Evolutionary conservation across 2,888 invertebrate species (phyloP), one percentile per base, ranked within the genome.

Genomic region (Cantharis flavilabris): DNA sequence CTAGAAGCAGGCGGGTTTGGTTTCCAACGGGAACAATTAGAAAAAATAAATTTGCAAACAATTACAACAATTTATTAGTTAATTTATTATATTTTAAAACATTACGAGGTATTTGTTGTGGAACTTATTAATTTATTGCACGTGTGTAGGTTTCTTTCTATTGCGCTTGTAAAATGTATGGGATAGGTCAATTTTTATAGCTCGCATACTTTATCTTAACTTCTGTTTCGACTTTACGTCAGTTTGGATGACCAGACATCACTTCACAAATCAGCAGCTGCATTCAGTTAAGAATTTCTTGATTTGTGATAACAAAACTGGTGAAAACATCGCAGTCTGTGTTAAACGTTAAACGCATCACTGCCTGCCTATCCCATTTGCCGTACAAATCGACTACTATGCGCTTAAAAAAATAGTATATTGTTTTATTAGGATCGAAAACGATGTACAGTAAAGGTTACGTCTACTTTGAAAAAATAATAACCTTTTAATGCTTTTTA

Each of bases 191-290:
- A 28, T 76, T 72, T 76, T 69, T 71, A 62, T 72, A 63, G 49
- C 14, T 30, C 33, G 30, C n/a, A 20, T 62, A 26, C 28, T 72
- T 64, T 23, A 30, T 33, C 14, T 74, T 23, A 20, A 30, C 23
- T 75, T 71, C 20, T 75, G 65, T 71, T 71, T 75, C 65, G 70
- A 75, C 49, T 75, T 75, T 69, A 71, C 70, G 77, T 77, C 77
- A 74, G 49, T 75, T 72, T 30, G 69, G 72, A 75, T 76, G 76
- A 73, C 78, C 79, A 78, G 76, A 75, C 79, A 81, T 81, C 80
- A 79, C 81, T 79, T 78, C 80, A 81, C 78, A 80, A 78, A 81
- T 80, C 79, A 81, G 78, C 75, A 71, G 28, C 72, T 76, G 81
- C 73, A 76, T 79, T 80, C 79, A 77, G 69, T 49, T n/a, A n/a